A percentile compares a stretch with the other conserved stretches of the same genome.
Evolutionary conservation across 2,888 invertebrate species (phyloP).

Genomic region (Ephialtes manifestator): DNA sequence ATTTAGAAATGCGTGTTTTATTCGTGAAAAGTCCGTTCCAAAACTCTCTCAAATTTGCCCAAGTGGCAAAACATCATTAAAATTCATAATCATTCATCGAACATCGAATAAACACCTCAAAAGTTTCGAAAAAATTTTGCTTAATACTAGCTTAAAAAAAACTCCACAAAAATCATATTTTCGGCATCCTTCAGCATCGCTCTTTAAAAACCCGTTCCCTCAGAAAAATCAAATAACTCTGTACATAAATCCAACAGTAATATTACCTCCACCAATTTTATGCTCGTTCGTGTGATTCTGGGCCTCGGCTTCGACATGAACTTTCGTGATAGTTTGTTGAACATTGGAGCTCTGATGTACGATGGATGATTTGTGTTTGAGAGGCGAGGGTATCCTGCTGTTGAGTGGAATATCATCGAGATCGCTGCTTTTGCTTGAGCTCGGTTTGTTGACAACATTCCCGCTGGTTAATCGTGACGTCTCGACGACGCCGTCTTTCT

Average conservation of each 20-base stretch:
- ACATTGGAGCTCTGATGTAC: constrained; percentile 79
- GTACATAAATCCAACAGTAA: not conserved
- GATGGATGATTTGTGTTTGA: constrained; percentile 81
- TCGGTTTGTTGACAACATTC: constrained; percentile 76
- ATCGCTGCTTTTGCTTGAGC: constrained; percentile 82
- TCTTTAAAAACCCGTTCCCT: not conserved
- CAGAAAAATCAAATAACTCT: not conserved
- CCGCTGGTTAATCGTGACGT: constrained; percentile 74
- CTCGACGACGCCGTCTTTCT: constrained; percentile 80
- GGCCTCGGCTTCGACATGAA: constrained; percentile 80
- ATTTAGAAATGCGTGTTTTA: no score
- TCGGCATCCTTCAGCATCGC: no score
- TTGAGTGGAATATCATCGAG: constrained; percentile 84
- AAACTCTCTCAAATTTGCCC: no score
- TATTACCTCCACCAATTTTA: constrained; percentile 85
- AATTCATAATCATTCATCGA: no score
- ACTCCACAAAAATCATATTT: not conserved
- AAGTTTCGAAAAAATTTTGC: no score
- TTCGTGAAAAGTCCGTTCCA: no score
- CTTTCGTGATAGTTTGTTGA: constrained; percentile 78
- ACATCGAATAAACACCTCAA: no score
- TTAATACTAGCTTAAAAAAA: not conserved
- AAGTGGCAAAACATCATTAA: no score
- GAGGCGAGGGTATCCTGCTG: constrained; percentile 84
- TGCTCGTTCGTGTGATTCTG: constrained; percentile 84